Base-by-base conservation (phyloP, 64 coral and sea anemone genomes). In the Orbicella faveolata region DNA sequence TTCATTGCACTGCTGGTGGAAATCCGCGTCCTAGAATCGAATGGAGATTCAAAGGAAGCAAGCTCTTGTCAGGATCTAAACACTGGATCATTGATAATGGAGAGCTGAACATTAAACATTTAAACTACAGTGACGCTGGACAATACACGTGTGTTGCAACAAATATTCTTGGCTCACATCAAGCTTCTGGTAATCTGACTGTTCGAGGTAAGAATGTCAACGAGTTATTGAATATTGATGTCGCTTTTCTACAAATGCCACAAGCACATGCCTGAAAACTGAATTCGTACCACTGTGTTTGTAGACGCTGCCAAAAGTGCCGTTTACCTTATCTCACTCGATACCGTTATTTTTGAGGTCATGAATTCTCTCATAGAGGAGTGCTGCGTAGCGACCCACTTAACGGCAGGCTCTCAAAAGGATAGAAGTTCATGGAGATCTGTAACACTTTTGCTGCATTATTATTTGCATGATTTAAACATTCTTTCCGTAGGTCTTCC, bases 111-210 rank as follows among this genome's bases (percentile, higher is more conserved):
- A 21, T 92, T 67, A 86, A 51, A 30, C 63, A 21, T 18, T 55
- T 92, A 21, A 92, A 92, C 23, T 92, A 92, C 36, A 78, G 73
- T 33, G 90, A 86, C 36, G 59, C 90, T 92, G 81, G 81, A 34
- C n/a, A 21, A 1, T 92, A 92, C n/a, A 78, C 73, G 23, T 86
- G 81, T 35, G 65, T 26, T 51, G 90, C 81, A 2, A 61, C 73
- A 63, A 92, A 86, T 76, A 66, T 91, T 30, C 79, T 91, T 14
- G 89, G 89, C 67, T 83, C 79, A 1, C 16, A 44, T 34, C 36
- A 48, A 1, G 54, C 18, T 1, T 35, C 25, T 10, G 51, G 79
- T 21, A 91, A 63, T 14, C 48, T 83, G 21, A 65, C 68, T 23
- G 80, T 91, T 36, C 13, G 34, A 77, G 86, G 86, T 88, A 26